Evolutionary conservation across 2,888 invertebrate genomes (phyloP).

Genomic region (Eustalomyia histrio): DNA sequence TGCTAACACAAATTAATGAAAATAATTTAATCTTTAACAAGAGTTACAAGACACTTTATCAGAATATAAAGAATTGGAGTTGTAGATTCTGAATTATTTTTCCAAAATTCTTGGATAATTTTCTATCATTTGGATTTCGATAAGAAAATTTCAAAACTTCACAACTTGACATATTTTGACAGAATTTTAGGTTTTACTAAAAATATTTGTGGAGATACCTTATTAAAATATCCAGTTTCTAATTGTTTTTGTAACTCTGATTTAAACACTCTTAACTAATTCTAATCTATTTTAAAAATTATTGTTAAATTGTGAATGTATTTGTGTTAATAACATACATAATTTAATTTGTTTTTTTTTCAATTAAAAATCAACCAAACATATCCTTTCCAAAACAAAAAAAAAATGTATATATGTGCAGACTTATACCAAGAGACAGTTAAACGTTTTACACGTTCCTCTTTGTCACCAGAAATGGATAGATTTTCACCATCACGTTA

Average conservation of each 20-base stretch:
- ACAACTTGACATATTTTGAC: too few relatives aligned
- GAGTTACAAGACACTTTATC: background rate
- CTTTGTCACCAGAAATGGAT: conserved; percentile 76
- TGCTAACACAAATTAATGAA: background rate
- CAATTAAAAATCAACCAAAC: conserved; percentile 1
- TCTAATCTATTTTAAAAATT: background rate
- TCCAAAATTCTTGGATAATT: too few relatives aligned
- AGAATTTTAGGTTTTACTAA: too few relatives aligned
- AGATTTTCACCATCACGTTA: conserved; percentile 72
- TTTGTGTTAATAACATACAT: conserved; percentile 46
- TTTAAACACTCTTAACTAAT: too few relatives aligned
- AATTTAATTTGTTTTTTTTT: conserved; percentile 34
- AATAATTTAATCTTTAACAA: background rate
- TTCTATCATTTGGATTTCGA: too few relatives aligned
- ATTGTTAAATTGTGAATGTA: conserved; percentile 10
- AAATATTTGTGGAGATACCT: too few relatives aligned
- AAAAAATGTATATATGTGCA: conserved; percentile 59
- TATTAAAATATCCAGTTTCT: too few relatives aligned
- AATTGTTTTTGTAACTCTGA: too few relatives aligned
- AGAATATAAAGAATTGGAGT: too few relatives aligned
- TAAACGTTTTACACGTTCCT: conserved; percentile 76
- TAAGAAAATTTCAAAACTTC: too few relatives aligned
- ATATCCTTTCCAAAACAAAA: background rate
- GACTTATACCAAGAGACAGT: conserved; percentile 77
- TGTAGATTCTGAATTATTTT: too few relatives aligned